Evolutionary conservation across 2,113 vertebrate species (phyloP), one percentile per base, ranked within the genome.

Genomic region (Malurus elegans): DNA sequence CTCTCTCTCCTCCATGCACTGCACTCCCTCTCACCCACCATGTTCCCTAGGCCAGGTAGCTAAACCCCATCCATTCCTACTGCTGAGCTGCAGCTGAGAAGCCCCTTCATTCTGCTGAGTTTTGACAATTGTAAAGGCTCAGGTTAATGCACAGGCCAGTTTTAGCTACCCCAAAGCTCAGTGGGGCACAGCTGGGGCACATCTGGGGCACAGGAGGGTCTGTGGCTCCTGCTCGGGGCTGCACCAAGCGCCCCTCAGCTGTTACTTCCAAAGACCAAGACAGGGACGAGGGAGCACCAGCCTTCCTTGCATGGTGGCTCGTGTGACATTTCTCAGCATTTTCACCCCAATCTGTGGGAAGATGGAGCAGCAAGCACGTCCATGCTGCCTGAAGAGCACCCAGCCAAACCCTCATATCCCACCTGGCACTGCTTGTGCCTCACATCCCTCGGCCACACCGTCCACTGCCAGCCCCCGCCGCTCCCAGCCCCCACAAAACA

Each of bases 371-470:
- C 69, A 67, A 51, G 66, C 5, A 5, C 6, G 12, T 57, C 18
- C 34, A 47, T 6, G 4, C 34, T 82, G 36, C 53, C 71, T 58
- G 47, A 34, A 42, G 34, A 47, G 38, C 4, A 10, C 29, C 66
- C 4, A 7, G 28, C 26, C 2, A 16, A 93, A 42, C 24, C 58
- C 29, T 51, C n/a, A 15, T 28, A 21, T 64, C 6, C 1, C 57
- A 29, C 47, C 34, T 12, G 2, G 12, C 34, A 25, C 16, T 3
- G 25, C 14, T n/a, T 12, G 18, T 71, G 18, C 51, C 14, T 48
- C 3, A 0, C 10, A 4, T 58, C 31, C 84, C n/a, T 70, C 1
- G 0, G 48, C 85, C 2, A 1, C 47, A 5, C 28, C 6, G 13
- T 25, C 45, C 2, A 6, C 50, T 5, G 4, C 78, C 93, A 84